phyloP scores from a whole-genome alignment of 2,113 vertebrate genomes.

The Anguilla rostrata region DNA sequence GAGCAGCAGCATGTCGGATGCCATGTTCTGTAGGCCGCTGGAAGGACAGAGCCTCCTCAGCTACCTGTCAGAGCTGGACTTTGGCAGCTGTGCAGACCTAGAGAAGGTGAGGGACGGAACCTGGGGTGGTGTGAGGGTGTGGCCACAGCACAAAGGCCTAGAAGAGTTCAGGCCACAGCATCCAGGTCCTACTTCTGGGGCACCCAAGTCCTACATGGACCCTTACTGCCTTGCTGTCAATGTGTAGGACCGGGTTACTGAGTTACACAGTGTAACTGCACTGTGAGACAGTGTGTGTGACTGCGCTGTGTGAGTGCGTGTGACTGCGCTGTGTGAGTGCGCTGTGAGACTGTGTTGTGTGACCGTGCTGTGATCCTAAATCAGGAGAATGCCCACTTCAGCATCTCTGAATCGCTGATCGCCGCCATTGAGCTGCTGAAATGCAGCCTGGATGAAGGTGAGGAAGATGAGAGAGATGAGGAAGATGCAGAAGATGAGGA shows the following conservation, averaged over 20 bases:
- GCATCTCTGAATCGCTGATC: conserved; percentile 94
- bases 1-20: conserved; percentile 73
- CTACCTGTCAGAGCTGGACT: conserved; percentile 97
- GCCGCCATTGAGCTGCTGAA: conserved; percentile 98
- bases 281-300: too few species aligned
- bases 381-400: conserved; percentile 98
- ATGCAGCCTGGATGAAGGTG: conserved; percentile 72
- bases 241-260: too few species aligned
- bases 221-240: too few species aligned
- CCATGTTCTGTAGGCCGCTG: conserved; percentile 90
- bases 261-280: too few species aligned
- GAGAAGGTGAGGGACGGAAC: conserved; percentile 80
- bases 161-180: too few species aligned
- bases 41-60: conserved; percentile 98
- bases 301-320: too few species aligned
- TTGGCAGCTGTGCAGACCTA: conserved; percentile 95
- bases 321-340: too few species aligned
- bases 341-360: too few species aligned
- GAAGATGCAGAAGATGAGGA: conserved; percentile 65
- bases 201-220: too few species aligned
- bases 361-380: too few species aligned
- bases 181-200: too few species aligned
- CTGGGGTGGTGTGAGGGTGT: neutral
- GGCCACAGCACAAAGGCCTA: too few species aligned
- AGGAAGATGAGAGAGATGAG: conserved; percentile 73